These are phyloP conservation scores for Ivindomyrus marchei DNA, from an alignment of 2,113 vertebrate species.

Conservation along the genomic window DNA sequence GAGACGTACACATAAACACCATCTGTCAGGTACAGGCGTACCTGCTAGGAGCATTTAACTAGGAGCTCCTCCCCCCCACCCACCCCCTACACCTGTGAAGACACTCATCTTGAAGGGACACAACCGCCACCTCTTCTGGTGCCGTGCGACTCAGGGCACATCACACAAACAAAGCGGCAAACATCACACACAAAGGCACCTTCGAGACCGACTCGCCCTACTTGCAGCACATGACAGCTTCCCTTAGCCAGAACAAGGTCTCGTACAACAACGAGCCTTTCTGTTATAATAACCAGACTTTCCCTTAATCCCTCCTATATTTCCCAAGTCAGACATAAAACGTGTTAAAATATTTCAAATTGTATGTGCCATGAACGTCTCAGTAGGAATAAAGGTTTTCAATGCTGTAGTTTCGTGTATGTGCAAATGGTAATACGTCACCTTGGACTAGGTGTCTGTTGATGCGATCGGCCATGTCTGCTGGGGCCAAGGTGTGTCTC, in stretches of 20 bases:
- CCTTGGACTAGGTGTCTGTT: not conserved
- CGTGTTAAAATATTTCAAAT: not conserved
- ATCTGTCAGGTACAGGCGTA: constrained; percentile 71
- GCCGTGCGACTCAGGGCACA: not conserved
- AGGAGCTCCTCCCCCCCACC: constrained; percentile 29
- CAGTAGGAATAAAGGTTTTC: not conserved
- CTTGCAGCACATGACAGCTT: constrained; percentile 52
- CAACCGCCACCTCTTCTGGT: not conserved
- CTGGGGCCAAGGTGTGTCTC: not conserved
- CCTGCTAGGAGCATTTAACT: constrained; percentile 55
- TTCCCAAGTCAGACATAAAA: constrained; percentile 60
- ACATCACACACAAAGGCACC: constrained; percentile 37
- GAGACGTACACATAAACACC: constrained; percentile 69
- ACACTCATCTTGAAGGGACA: constrained; percentile 4
- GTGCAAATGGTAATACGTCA: not conserved
- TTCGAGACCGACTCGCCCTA: constrained; percentile 26
- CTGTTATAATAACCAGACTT: constrained; percentile 74
- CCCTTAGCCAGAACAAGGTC: constrained; percentile 36
- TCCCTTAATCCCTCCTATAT: constrained; percentile 22
- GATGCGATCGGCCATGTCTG: not conserved
- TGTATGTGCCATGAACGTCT: not conserved
- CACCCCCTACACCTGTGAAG: constrained; percentile 35
- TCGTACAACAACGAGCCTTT: constrained; percentile 53
- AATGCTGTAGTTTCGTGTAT: not conserved
- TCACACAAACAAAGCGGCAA: constrained; percentile 21